These are phyloP conservation scores for Enteromius treurensis DNA, from an alignment of 2,797 vertebrate species.

Conservation along the genomic window DNA sequence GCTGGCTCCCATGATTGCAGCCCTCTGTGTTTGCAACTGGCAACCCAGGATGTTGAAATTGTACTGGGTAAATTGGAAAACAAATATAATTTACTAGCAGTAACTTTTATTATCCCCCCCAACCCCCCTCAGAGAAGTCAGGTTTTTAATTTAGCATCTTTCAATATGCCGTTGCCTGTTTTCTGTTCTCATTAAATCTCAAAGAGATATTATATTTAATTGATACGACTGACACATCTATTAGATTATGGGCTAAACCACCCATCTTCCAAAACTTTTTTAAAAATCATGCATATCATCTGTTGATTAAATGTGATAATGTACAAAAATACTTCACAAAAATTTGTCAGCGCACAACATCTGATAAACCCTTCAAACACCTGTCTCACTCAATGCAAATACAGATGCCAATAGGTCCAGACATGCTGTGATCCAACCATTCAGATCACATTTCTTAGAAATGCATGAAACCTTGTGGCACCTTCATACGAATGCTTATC, in stretches of 20 bases:
- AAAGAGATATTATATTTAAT: too few species aligned
- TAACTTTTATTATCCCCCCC: too few species aligned
- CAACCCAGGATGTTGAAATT: background rate
- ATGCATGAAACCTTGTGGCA: background rate
- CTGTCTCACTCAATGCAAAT: background rate
- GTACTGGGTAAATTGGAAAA: background rate
- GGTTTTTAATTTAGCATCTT: background rate
- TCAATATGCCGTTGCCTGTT: too few species aligned
- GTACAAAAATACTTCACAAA: background rate
- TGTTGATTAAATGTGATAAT: constrained; percentile 19
- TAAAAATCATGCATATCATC: background rate
- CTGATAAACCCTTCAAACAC: constrained; percentile 6
- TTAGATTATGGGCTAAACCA: too few species aligned
- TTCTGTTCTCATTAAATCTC: too few species aligned
- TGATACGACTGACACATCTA: too few species aligned
- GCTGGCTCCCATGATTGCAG: background rate
- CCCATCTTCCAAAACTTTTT: background rate
- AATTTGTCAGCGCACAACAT: background rate
- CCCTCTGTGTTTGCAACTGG: background rate
- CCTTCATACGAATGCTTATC: background rate
- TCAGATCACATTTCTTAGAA: constrained; percentile 4
- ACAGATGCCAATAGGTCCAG: background rate
- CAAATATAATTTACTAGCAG: background rate
- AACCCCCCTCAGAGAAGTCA: background rate
- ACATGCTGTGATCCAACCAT: background rate